Evolutionary conservation across 2,888 invertebrate genomes (phyloP).

Genomic region (Phasia obesa): DNA sequence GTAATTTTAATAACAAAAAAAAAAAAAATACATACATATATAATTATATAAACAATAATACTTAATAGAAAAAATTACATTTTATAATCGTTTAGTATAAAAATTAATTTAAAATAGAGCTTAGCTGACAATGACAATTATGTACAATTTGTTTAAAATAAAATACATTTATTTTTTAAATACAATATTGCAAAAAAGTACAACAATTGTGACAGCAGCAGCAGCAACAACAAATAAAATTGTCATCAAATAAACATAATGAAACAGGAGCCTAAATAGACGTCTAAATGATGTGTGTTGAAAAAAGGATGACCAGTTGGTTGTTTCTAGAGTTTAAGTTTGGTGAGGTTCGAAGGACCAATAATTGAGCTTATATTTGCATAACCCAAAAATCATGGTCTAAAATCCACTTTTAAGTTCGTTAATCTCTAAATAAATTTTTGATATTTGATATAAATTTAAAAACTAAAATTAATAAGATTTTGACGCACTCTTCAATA

Average conservation of each 20-base stretch:
- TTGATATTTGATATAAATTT: no score
- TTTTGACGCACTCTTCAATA: no score
- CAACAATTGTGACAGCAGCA: conserved; percentile 13
- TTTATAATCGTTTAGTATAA: conserved; percentile 45
- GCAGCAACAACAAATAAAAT: conserved; percentile 7
- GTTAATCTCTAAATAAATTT: no score
- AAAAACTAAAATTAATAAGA: no score
- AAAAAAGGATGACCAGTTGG: neutral
- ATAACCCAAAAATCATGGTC: no score
- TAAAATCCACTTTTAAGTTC: no score
- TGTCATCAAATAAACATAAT: conserved; percentile 54
- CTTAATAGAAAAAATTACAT: conserved; percentile 34
- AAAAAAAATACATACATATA: no score
- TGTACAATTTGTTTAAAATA: conserved; percentile 62
- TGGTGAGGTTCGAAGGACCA: no score
- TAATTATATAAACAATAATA: conserved; percentile 43
- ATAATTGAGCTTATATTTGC: no score
- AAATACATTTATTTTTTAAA: conserved; percentile 27
- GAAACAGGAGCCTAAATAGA: conserved; percentile 36
- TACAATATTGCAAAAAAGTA: conserved; percentile 4
- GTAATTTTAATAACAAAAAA: conserved; percentile 56
- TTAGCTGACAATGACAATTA: conserved; percentile 70
- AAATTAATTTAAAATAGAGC: conserved; percentile 59
- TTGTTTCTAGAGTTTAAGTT: no score
- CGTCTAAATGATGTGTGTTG: conserved; percentile 33